These are phyloP conservation scores for Nettapus auritus DNA, from an alignment of 2,113 vertebrate species.

Conservation along the genomic window DNA sequence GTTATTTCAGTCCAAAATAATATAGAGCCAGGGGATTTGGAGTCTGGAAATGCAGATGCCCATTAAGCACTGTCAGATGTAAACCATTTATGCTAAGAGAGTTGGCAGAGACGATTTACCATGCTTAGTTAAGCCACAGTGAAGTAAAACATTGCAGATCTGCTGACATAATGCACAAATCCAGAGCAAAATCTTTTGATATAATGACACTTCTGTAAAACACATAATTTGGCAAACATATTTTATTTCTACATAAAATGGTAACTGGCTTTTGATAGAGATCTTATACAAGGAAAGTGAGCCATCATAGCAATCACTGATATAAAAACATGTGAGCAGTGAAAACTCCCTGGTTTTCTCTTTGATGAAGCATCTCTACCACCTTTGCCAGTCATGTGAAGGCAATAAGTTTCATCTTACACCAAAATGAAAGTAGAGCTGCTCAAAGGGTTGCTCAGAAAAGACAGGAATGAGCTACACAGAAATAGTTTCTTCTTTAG, in stretches of 20 bases:
- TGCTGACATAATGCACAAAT: neutral
- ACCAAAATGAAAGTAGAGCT: neutral
- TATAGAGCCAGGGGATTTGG: neutral
- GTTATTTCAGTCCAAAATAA: neutral
- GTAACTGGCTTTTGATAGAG: neutral
- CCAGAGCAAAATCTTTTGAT: neutral
- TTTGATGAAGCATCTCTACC: neutral
- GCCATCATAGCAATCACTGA: neutral
- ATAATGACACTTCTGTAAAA: neutral
- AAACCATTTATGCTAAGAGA: neutral
- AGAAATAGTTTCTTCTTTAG: neutral
- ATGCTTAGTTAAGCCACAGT: neutral
- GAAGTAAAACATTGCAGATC: neutral
- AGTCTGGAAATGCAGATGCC: neutral
- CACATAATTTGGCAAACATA: neutral
- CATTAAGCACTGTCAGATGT: fast-evolving
- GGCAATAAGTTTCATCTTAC: neutral
- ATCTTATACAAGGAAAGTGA: neutral
- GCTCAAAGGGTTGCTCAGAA: neutral
- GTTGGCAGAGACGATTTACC: neutral
- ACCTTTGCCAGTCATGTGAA: fast-evolving
- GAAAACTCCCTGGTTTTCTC: neutral
- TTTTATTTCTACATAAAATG: neutral
- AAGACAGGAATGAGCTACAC: neutral
- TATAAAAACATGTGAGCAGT: neutral